Evolutionary conservation across 2,888 invertebrate species (phyloP).

Genomic region (Drosophila neonasuta): DNA sequence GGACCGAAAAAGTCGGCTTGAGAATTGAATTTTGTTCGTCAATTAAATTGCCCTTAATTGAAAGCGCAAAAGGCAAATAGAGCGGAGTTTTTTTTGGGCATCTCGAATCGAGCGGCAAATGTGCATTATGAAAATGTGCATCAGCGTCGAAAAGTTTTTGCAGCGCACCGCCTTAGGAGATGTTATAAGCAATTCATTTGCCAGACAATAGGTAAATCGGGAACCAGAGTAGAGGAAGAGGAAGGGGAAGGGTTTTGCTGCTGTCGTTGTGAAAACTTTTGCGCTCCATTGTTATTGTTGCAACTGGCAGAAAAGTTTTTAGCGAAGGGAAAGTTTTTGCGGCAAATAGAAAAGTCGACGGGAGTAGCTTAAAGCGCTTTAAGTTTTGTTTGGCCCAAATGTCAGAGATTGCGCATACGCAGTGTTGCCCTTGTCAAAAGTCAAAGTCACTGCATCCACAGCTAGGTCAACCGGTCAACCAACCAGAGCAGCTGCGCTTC

Average conservation of each 20-base stretch:
- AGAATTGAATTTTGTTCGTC: constrained; percentile 68
- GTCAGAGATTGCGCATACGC: constrained; percentile 63
- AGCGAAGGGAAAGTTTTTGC: constrained; percentile 30
- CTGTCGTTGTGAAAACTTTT: constrained; percentile 58
- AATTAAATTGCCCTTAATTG: constrained; percentile 67
- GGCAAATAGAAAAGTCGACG: constrained; percentile 41
- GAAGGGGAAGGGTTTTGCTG: constrained; percentile 1
- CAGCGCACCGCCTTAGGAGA: constrained; percentile 20
- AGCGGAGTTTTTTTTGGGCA: constrained; percentile 5
- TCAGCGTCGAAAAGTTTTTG: constrained; percentile 41
- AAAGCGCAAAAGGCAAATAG: constrained; percentile 45
- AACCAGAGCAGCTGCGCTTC: constrained; percentile 5
- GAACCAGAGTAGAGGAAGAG: constrained; percentile 1
- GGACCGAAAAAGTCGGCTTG: constrained; percentile 27
- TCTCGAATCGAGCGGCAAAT: constrained; percentile 15
- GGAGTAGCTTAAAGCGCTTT: constrained; percentile 62
- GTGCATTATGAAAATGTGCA: constrained; percentile 63
- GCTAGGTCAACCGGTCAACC: constrained; percentile 33
- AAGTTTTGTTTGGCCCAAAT: constrained; percentile 50
- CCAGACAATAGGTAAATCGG: constrained; percentile 37
- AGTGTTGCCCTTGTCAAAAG: constrained; percentile 47
- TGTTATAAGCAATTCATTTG: constrained; percentile 39
- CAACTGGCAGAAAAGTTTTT: constrained; percentile 56
- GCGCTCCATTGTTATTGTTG: constrained; percentile 65
- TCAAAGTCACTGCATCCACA: constrained; percentile 49